phyloP scores from a whole-genome alignment of 2,888 invertebrate species.

The Campoplex capitator region DNA sequence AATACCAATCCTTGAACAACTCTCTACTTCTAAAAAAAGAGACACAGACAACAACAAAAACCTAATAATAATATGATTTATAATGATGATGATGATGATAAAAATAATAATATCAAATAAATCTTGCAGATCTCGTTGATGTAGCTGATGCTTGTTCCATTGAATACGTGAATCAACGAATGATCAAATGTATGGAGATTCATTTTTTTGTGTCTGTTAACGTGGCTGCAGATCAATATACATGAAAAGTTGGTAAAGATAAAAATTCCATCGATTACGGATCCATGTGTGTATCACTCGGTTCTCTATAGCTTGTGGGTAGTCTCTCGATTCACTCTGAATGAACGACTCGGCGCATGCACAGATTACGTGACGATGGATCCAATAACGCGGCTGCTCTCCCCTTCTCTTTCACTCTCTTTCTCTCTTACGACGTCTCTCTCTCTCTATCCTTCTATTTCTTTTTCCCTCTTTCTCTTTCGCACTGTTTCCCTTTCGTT shows the following conservation, averaged over 20 bases:
- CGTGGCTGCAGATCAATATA: neutral
- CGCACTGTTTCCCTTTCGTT: constrained; percentile 32
- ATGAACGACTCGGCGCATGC: constrained; percentile 58
- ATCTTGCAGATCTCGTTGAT: no score
- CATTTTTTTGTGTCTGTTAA: neutral
- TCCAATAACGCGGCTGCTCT: constrained; percentile 51
- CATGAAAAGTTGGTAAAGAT: neutral
- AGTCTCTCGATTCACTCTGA: constrained; percentile 58
- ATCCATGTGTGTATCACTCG: constrained; percentile 9
- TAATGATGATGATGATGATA: no score
- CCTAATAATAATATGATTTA: no score
- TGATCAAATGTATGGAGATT: neutral
- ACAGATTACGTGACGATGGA: constrained; percentile 58
- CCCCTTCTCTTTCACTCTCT: constrained; percentile 12
- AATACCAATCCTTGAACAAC: neutral
- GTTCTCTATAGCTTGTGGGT: constrained; percentile 17
- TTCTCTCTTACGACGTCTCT: constrained; percentile 35
- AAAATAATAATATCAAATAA: no score
- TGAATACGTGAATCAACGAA: neutral
- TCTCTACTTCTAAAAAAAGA: neutral
- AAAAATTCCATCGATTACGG: constrained; percentile 13
- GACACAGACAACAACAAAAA: neutral
- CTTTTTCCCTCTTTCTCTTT: constrained; percentile 16
- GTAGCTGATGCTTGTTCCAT: no score
- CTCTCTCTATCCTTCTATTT: constrained; percentile 2